These are phyloP conservation scores for Lepidurus apus DNA, from an alignment of 1,140 invertebrate species.

Conservation along the genomic window DNA sequence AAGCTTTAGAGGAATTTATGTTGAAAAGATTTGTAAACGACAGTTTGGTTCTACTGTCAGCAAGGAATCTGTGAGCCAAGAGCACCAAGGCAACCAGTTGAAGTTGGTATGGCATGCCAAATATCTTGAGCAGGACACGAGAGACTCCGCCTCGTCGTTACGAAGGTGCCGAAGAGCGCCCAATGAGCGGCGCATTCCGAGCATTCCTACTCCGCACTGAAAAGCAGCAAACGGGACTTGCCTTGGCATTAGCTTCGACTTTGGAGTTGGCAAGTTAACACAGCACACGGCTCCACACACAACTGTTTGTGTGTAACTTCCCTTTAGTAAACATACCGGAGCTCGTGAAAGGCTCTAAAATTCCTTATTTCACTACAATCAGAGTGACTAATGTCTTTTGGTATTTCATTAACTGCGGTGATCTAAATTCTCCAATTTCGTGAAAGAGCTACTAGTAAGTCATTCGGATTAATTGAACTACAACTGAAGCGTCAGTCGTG, in stretches of 20 bases:
- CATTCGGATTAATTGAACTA: background rate
- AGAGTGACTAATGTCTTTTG: background rate
- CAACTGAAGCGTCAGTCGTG: background rate
- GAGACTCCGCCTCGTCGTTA: conserved; percentile 17
- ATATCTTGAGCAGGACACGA: conserved; percentile 10
- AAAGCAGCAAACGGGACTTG: conserved; percentile 9
- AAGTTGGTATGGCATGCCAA: conserved; percentile 4
- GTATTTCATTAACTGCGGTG: background rate
- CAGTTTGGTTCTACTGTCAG: background rate
- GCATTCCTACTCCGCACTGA: conserved; percentile 18
- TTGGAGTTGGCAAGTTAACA: background rate
- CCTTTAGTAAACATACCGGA: conserved; percentile 5
- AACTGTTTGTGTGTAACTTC: background rate
- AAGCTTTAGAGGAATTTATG: background rate
- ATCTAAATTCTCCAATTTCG: too few species aligned
- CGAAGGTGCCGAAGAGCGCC: background rate
- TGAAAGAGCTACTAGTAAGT: too few species aligned
- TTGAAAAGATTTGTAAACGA: background rate
- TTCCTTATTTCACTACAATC: background rate
- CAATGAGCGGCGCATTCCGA: conserved; percentile 11
- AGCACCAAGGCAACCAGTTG: background rate
- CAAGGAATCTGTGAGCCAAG: background rate
- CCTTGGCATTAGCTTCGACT: conserved; percentile 9
- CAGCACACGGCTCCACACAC: background rate
- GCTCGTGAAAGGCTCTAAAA: background rate